phyloP scores from a whole-genome alignment of 1,140 invertebrate genomes.

The Notospermus geniculatus region DNA sequence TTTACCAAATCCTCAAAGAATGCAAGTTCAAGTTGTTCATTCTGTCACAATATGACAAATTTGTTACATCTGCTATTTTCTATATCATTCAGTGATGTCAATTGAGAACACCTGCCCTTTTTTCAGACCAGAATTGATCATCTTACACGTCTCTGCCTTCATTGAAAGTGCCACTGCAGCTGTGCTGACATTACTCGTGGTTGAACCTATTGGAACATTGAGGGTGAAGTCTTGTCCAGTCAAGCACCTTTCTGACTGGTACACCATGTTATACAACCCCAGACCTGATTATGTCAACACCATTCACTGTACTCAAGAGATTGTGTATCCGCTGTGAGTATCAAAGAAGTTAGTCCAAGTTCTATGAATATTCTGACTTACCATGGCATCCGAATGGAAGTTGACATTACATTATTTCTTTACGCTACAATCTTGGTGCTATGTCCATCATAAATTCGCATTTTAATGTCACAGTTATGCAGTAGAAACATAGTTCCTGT shows the following conservation, averaged over 20 bases:
- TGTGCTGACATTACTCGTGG: conserved; percentile 70
- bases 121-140: conserved; percentile 69
- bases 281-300: conserved; percentile 84
- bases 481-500: too few species aligned
- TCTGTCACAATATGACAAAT: neutral
- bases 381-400: too few species aligned
- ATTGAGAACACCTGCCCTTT: too few species aligned
- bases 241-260: conserved; percentile 86
- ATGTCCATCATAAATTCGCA: too few species aligned
- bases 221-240: conserved; percentile 74
- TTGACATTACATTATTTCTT: too few species aligned
- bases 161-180: conserved; percentile 74
- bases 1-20: neutral
- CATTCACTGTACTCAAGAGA: conserved; percentile 92
- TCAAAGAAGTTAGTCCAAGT: too few species aligned
- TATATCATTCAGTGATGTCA: too few species aligned
- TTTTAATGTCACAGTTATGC: too few species aligned
- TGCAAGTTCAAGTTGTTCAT: neutral
- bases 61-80: conserved; percentile 1
- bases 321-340: conserved; percentile 92
- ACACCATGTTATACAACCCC: conserved; percentile 91
- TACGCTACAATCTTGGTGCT: too few species aligned
- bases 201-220: conserved; percentile 70
- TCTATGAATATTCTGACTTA: too few species aligned
- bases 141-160: conserved; percentile 74